Evolutionary conservation across 2,113 vertebrate species (phyloP).

Genomic region (Sclerurus mexicanus): DNA sequence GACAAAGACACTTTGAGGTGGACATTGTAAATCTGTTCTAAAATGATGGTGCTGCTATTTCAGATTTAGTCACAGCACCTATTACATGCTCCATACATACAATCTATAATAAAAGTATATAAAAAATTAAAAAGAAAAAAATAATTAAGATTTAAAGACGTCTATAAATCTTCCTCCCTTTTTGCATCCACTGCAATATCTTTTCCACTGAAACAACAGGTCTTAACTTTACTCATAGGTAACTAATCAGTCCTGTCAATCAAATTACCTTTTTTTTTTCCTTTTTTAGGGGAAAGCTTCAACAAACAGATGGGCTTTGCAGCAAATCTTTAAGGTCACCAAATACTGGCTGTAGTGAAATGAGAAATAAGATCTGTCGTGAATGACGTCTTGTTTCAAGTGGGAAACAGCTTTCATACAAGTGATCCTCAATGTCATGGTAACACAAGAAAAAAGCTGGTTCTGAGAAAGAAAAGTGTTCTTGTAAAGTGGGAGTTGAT

Average conservation of each 20-base stretch:
- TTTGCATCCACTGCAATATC: not conserved
- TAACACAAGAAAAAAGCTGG: not conserved
- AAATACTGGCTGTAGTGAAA: slow-evolving; percentile 18
- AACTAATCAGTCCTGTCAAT: not conserved
- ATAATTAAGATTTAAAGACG: not conserved
- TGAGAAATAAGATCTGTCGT: not conserved
- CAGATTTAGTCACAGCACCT: not conserved
- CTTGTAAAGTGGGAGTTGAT: not conserved
- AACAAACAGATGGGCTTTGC: slow-evolving; percentile 24
- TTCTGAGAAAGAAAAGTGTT: not conserved
- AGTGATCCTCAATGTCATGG: slow-evolving; percentile 26
- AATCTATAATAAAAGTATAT: not conserved
- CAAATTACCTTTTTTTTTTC: not conserved
- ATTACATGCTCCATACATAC: not conserved
- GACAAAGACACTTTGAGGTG: not conserved
- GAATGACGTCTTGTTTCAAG: slow-evolving; percentile 28
- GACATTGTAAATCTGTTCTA: not conserved
- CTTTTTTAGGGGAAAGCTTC: not conserved
- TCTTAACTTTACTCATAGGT: not conserved
- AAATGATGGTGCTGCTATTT: not conserved
- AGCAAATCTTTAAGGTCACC: slow-evolving; percentile 31
- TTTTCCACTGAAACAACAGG: not conserved
- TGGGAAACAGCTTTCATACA: slow-evolving; percentile 5
- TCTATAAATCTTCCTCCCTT: not conserved
- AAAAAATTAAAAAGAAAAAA: not conserved